Evolutionary conservation across 2,888 invertebrate species (phyloP).

Genomic region (Oxyteleia sp.): DNA sequence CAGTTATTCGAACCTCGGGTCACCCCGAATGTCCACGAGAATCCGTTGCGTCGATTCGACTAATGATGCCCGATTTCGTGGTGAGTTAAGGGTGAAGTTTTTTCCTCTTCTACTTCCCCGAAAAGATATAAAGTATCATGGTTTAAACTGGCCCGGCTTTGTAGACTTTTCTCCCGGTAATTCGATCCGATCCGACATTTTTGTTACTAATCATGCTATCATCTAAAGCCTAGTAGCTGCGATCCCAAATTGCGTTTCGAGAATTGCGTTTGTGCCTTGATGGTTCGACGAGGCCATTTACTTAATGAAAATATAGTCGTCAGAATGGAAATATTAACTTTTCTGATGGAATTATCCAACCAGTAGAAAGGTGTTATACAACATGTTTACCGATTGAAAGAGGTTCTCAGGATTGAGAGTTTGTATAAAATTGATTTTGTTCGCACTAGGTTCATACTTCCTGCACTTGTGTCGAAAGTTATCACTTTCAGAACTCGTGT

Average conservation of each 20-base stretch:
- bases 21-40: constrained; percentile 79
- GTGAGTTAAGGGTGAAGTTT: constrained; percentile 77
- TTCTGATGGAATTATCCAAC: too few relatives aligned
- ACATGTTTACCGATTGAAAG: too few relatives aligned
- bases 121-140: constrained; percentile 27
- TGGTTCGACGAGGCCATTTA: too few relatives aligned
- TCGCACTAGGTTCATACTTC: too few relatives aligned
- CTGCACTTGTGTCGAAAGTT: too few relatives aligned
- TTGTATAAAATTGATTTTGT: too few relatives aligned
- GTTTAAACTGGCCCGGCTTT: background rate
- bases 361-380: too few relatives aligned
- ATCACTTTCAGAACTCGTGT: too few relatives aligned
- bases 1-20: constrained; percentile 76
- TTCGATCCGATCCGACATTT: constrained; percentile 14
- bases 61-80: constrained; percentile 83
- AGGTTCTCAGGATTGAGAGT: too few relatives aligned
- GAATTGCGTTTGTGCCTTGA: too few relatives aligned
- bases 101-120: constrained; percentile 1
- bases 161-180: background rate
- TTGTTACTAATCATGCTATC: background rate
- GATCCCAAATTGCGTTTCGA: background rate
- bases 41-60: constrained; percentile 76
- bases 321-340: background rate
- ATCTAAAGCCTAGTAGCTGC: background rate
- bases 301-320: background rate